These are phyloP conservation scores for Seira sanloemensis DNA, from an alignment of 2,888 invertebrate genomes.

Conservation along the genomic window DNA sequence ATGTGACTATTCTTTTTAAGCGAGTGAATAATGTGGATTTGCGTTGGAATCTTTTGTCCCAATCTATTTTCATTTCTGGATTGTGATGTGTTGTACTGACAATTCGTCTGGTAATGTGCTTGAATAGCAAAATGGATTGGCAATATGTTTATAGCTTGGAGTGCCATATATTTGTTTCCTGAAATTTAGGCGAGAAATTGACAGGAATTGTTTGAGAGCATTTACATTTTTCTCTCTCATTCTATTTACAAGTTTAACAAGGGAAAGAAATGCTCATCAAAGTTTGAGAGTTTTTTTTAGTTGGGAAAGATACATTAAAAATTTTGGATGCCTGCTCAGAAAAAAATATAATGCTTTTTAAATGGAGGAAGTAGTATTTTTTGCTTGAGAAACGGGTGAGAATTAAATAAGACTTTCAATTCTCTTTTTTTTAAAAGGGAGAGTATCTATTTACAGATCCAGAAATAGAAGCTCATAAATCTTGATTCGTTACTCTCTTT, in stretches of 20 bases:
- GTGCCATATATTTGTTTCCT: neutral
- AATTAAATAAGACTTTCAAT: conserved; percentile 10
- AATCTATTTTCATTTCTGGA: neutral
- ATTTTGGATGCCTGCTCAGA: neutral
- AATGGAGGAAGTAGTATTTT: neutral
- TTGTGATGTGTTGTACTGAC: too few relatives aligned
- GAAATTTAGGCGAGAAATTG: conserved; percentile 9
- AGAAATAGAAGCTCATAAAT: conserved; percentile 62
- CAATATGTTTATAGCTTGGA: neutral
- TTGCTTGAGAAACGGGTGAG: neutral
- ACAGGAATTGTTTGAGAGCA: conserved; percentile 11
- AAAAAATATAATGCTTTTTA: neutral
- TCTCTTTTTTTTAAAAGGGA: conserved; percentile 11
- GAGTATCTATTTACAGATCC: conserved; percentile 41
- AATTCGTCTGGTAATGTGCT: neutral
- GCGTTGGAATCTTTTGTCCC: neutral
- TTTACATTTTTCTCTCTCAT: conserved; percentile 11
- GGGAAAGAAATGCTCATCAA: conserved; percentile 4
- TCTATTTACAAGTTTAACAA: neutral
- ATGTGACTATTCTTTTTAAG: neutral
- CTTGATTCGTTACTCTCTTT: conserved; percentile 33
- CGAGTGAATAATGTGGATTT: neutral
- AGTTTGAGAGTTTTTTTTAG: neutral
- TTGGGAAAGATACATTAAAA: conserved; percentile 7
- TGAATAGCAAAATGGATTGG: neutral